phyloP scores from a whole-genome alignment of 2,888 invertebrate genomes.

The Eugnorisma glareosa region DNA sequence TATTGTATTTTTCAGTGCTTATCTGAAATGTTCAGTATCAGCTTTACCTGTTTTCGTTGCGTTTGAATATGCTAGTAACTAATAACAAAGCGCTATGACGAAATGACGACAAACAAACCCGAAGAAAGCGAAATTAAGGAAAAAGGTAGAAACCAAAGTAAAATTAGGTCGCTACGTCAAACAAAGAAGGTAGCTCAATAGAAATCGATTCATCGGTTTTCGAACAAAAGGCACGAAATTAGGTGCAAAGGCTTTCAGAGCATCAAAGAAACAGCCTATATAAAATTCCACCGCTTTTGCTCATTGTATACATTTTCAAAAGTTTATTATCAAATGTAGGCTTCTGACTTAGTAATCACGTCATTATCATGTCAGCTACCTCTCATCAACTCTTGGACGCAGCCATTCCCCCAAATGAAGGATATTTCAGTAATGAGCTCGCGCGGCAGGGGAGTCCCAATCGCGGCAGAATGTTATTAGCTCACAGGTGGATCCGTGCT shows the following conservation, averaged over 20 bases:
- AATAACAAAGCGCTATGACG: neutral
- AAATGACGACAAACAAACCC: slow-evolving; percentile 34
- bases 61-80: neutral
- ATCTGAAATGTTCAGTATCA: neutral
- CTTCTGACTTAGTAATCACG: slow-evolving; percentile 31
- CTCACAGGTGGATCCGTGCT: slow-evolving; percentile 53
- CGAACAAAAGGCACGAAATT: slow-evolving; percentile 49
- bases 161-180: slow-evolving; percentile 48
- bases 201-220: slow-evolving; percentile 56
- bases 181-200: slow-evolving; percentile 52
- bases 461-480: slow-evolving; percentile 56
- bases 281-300: slow-evolving; percentile 7
- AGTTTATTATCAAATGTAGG: slow-evolving; percentile 35
- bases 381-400: slow-evolving; percentile 44
- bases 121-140: slow-evolving; percentile 21
- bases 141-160: slow-evolving; percentile 38
- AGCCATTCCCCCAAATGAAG: slow-evolving; percentile 37
- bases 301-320: slow-evolving; percentile 14
- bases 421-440: slow-evolving; percentile 51
- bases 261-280: slow-evolving; percentile 25
- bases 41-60: neutral
- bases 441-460: slow-evolving; percentile 55
- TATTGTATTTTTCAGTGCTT: neutral
- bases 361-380: slow-evolving; percentile 38
- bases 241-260: slow-evolving; percentile 52